A percentile compares a stretch with the other conserved stretches of the same genome.
Conservation (phyloP, 1,140 invertebrate species). For the Drosophila murphyi region DNA sequence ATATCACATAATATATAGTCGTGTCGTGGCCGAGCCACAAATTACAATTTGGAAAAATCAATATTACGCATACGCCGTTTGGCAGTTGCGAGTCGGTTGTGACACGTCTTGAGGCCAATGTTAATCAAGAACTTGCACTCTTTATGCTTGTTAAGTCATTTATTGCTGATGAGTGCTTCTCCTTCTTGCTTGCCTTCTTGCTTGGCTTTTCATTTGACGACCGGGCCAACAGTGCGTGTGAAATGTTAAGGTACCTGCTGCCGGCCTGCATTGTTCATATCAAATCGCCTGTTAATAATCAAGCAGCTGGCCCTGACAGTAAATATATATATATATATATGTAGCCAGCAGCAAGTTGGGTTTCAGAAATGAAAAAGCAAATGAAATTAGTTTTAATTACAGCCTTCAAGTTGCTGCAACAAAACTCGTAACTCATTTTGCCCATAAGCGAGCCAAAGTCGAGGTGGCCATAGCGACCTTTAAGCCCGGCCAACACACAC, state of each 20-base stretch:
- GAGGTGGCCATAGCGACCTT: slow-evolving; percentile 41
- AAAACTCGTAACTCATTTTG: slow-evolving; percentile 76
- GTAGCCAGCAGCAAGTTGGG: slow-evolving; percentile 4
- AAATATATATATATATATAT: slow-evolving; percentile 18
- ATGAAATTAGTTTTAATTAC: slow-evolving; percentile 83
- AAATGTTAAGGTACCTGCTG: slow-evolving; percentile 17
- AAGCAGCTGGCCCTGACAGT: slow-evolving; percentile 30
- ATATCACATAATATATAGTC: not conserved
- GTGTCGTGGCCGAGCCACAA: slow-evolving; percentile 20
- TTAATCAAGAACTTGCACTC: slow-evolving; percentile 41
- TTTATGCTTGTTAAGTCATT: slow-evolving; percentile 43
- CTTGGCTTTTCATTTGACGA: slow-evolving; percentile 47
- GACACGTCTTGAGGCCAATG: slow-evolving; percentile 29
- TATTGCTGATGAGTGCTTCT: slow-evolving; percentile 1
- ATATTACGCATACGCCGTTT: slow-evolving; percentile 57
- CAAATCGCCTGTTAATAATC: slow-evolving; percentile 71
- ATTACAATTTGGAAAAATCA: slow-evolving; percentile 43
- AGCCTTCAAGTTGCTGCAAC: slow-evolving; percentile 74
- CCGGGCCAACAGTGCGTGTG: slow-evolving; percentile 54
- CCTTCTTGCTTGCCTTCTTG: not conserved
- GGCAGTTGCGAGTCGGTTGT: not conserved
- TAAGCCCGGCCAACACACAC: slow-evolving; percentile 47
- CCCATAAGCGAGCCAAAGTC: slow-evolving; percentile 60
- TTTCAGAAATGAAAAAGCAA: slow-evolving; percentile 59
- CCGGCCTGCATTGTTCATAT: slow-evolving; percentile 58